Percentiles rank a stretch among this genome's conserved stretches.
phyloP scores from a whole-genome alignment of 2,797 vertebrate genomes.

The Lacerta agilis region DNA sequence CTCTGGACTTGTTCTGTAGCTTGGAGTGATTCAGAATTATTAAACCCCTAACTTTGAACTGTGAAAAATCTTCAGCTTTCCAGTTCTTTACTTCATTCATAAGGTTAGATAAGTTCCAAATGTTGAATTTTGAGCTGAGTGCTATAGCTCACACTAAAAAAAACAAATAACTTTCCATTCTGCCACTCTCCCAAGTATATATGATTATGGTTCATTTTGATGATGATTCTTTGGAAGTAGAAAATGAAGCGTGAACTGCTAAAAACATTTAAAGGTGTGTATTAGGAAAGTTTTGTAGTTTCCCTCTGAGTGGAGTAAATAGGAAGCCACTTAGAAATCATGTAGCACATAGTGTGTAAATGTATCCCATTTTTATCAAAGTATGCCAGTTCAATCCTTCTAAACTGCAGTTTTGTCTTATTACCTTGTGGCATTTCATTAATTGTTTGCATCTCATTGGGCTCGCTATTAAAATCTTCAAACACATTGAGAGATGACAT shows the following conservation, averaged over 20 bases:
- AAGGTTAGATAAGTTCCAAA: constrained; percentile 71
- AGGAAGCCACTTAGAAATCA: not conserved
- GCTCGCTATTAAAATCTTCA: not conserved
- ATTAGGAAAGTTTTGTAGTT: not conserved
- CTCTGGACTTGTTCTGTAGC: constrained; percentile 40
- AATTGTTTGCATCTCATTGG: not conserved
- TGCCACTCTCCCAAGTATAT: constrained; percentile 21
- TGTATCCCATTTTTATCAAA: not conserved
- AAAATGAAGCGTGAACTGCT: constrained; percentile 17
- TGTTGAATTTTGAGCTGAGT: constrained; percentile 65
- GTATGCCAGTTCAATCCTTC: not conserved
- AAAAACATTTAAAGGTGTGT: constrained; percentile 15
- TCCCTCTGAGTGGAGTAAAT: constrained; percentile 17
- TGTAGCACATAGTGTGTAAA: not conserved
- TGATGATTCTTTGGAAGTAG: constrained; percentile 32
- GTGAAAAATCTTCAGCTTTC: constrained; percentile 62
- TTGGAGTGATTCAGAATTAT: constrained; percentile 55
- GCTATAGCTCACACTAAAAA: constrained; percentile 45
- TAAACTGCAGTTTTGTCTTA: not conserved
- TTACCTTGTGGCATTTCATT: not conserved
- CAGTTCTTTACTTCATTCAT: constrained; percentile 64
- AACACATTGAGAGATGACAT: not conserved
- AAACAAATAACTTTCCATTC: constrained; percentile 37
- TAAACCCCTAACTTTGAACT: constrained; percentile 70
- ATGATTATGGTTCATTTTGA: constrained; percentile 13